Base-by-base conservation (phyloP, 2,888 invertebrate species). In the Euphydryas editha region DNA sequence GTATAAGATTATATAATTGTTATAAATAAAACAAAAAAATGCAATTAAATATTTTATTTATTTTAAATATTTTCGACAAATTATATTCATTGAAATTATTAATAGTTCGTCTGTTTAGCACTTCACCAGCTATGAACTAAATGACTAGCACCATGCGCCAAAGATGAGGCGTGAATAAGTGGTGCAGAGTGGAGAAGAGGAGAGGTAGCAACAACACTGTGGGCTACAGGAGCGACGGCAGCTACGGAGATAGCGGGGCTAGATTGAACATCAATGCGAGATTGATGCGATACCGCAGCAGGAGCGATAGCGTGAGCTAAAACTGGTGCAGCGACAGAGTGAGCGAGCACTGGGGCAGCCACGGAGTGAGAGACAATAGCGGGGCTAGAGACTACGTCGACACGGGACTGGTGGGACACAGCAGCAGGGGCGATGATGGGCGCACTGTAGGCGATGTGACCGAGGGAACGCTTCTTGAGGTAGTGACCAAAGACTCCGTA, bases 91-190 rank as follows among this genome's bases (percentile, higher is more conserved):
- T 57, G 59, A 59, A 62, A 44, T 44, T 67, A 21, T 1, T 44
- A n/a, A 81, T 77, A 77, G 76, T 84, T 87, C 83, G 84, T 87
- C 84, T 88, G 83, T 75, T 80, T 82, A 81, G 74, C 78, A 86
- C 67, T 83, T 90, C 74, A 92, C 91, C 90, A 91, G 72, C 77
- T 88, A 73, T 89, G 85, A 71, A 75, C 71, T 30, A 72, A 73
- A 51, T 72, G 76, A 49, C 71, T 59, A 63, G 75, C 74, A 62
- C 68, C 73, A 69, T 79, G 73, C 21, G 65, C 80, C 49, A 79
- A 73, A 58, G 84, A 83, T 78, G 69, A 87, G 81, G 70, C 86
- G 76, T 85, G 86, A 8, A 84, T 83, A 18, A 86, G 60, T 60
- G 74, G 75, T 10, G 30, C 36, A 36, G 65, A 8, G 72, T 67